A percentile compares a stretch with the other conserved stretches of the same genome.
phyloP scores from a whole-genome alignment of 2,888 invertebrate genomes.

The Mylabris sibirica region DNA sequence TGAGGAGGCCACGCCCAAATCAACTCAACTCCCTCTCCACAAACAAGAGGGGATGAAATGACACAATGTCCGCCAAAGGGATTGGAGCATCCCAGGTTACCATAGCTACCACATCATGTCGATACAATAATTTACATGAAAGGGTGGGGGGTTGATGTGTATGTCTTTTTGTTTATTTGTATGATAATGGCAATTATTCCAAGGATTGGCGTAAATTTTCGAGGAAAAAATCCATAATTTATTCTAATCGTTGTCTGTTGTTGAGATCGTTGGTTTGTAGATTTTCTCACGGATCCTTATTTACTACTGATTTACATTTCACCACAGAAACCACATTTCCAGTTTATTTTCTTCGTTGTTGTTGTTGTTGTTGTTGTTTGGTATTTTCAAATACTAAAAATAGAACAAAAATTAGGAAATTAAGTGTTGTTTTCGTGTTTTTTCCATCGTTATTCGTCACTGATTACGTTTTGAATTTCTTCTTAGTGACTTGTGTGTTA shows the following conservation, averaged over 20 bases:
- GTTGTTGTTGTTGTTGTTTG: too few relatives aligned
- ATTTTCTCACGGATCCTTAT: slow-evolving; percentile 3
- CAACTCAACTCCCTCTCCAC: slow-evolving; percentile 37
- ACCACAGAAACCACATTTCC: slow-evolving; percentile 9
- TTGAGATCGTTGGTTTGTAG: neutral
- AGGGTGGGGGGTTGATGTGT: slow-evolving; percentile 31
- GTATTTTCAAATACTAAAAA: neutral
- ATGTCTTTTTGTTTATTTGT: slow-evolving; percentile 13
- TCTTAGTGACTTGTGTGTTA: neutral
- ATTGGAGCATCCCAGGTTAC: slow-evolving; percentile 50
- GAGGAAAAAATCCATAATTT: slow-evolving; percentile 17
- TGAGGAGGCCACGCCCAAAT: slow-evolving; percentile 42
- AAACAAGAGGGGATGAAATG: slow-evolving; percentile 37
- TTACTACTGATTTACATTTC: slow-evolving; percentile 5
- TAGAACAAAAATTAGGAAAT: neutral
- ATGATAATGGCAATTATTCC: slow-evolving; percentile 24
- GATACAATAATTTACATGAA: neutral
- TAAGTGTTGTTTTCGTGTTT: neutral
- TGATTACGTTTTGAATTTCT: neutral
- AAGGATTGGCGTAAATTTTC: slow-evolving; percentile 10
- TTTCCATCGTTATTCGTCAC: too few relatives aligned
- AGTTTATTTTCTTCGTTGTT: neutral
- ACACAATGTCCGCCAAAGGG: slow-evolving; percentile 32
- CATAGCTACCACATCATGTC: slow-evolving; percentile 40
- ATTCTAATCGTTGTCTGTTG: neutral